Percentiles rank a stretch among this genome's conserved stretches.
Conservation (phyloP, 2,113 vertebrate genomes). For the Thermophis baileyi region DNA sequence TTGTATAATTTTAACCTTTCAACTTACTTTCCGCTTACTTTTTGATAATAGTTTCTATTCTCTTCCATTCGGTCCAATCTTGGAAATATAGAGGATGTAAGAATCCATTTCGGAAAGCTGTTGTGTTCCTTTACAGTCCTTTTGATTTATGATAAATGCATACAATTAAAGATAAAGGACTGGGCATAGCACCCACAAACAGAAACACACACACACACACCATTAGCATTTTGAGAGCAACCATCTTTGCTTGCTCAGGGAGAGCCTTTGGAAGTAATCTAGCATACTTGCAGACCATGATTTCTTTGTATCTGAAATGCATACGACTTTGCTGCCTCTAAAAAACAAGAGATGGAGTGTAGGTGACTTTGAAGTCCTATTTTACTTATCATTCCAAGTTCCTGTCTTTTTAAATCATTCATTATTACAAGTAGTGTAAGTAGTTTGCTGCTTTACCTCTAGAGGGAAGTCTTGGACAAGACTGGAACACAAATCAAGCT, state of each 20-base stretch:
- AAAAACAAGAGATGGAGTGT: neutral
- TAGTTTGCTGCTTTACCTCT: neutral
- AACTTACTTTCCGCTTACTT: neutral
- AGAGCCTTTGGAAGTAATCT: neutral
- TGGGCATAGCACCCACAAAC: neutral
- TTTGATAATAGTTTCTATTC: neutral
- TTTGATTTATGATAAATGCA: neutral
- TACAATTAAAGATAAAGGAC: neutral
- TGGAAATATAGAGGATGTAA: neutral
- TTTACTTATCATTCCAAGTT: neutral
- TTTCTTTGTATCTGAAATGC: neutral
- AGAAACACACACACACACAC: neutral
- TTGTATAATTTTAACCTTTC: neutral
- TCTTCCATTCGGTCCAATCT: neutral
- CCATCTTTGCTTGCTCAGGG: neutral
- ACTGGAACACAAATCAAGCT: neutral
- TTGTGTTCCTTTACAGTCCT: neutral
- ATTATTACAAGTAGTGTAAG: neutral
- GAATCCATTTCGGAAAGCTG: neutral
- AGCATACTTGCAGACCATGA: neutral
- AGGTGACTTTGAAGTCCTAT: neutral
- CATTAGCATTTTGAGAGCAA: neutral
- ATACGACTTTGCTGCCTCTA: neutral
- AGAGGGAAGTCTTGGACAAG: conserved; percentile 6
- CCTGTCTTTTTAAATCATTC: neutral